A percentile compares a stretch with the other conserved stretches of the same genome.
These are phyloP conservation scores for Vanessa tameamea DNA, from an alignment of 1,140 invertebrate genomes.

Conservation along the genomic window DNA sequence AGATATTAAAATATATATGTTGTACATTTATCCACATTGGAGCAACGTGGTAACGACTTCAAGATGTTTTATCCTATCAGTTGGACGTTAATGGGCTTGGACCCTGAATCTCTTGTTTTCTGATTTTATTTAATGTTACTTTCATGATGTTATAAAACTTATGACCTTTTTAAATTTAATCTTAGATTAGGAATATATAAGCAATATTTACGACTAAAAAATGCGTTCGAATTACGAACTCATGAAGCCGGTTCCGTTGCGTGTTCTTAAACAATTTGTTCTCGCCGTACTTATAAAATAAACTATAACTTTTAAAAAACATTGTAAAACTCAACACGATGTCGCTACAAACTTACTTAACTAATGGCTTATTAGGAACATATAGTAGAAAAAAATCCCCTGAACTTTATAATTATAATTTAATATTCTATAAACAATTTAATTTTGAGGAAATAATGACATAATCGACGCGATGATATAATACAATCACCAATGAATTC, in stretches of 20 bases:
- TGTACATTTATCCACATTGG: too few relatives aligned
- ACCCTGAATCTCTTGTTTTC: too few relatives aligned
- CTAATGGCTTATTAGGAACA: constrained; percentile 3
- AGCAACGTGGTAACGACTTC: too few relatives aligned
- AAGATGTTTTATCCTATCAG: too few relatives aligned
- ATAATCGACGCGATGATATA: too few relatives aligned
- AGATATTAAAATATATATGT: not conserved
- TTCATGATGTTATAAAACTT: not conserved
- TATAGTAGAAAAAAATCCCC: too few relatives aligned
- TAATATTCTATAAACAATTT: too few relatives aligned
- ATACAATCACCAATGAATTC: too few relatives aligned
- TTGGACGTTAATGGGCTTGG: too few relatives aligned
- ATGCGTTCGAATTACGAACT: constrained; percentile 46
- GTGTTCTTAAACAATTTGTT: constrained; percentile 45
- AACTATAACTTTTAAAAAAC: constrained; percentile 19
- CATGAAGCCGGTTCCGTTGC: constrained; percentile 40
- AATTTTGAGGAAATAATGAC: too few relatives aligned
- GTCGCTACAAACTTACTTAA: not conserved
- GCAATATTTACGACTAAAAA: constrained; percentile 24
- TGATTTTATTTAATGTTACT: not conserved
- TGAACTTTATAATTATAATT: too few relatives aligned
- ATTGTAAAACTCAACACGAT: constrained; percentile 10
- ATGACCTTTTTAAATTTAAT: not conserved
- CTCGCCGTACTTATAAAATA: constrained; percentile 12
- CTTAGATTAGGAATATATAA: constrained; percentile 6